These are phyloP conservation scores for Coleophora deauratella DNA, from an alignment of 2,888 invertebrate species.

Conservation along the genomic window DNA sequence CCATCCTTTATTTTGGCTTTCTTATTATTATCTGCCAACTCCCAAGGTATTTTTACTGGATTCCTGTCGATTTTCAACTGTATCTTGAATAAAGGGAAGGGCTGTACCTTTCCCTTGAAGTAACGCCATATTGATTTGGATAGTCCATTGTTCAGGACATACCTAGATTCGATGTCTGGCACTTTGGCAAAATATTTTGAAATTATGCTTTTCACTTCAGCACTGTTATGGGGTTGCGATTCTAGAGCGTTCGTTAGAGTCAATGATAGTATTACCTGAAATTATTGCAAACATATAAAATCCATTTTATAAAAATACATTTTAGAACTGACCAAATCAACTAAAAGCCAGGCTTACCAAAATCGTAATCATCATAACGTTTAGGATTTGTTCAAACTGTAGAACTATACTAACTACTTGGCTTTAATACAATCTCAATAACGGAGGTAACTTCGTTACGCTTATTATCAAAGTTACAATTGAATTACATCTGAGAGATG, in stretches of 20 bases:
- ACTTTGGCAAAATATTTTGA: constrained; percentile 38
- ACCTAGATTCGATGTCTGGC: constrained; percentile 42
- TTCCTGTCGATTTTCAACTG: constrained; percentile 47
- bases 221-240: constrained; percentile 21
- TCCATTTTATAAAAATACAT: too few relatives aligned
- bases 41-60: constrained; percentile 59
- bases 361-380: constrained; percentile 24
- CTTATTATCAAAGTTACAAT: constrained; percentile 3
- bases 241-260: constrained; percentile 23
- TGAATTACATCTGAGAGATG: too few relatives aligned
- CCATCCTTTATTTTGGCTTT: background rate
- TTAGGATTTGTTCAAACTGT: background rate
- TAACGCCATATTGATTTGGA: constrained; percentile 40
- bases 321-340: too few relatives aligned
- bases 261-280: constrained; percentile 20
- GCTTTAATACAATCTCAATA: constrained; percentile 4
- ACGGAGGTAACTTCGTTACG: constrained; percentile 2
- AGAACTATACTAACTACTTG: background rate
- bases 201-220: constrained; percentile 31
- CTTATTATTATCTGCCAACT: constrained; percentile 20
- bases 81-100: constrained; percentile 51
- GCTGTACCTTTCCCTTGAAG: constrained; percentile 43
- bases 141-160: constrained; percentile 41
- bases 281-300: too few relatives aligned
- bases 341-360: constrained; percentile 25